These are phyloP conservation scores for Diadema setosum DNA, from an alignment of 35 echinoderm and acorn worm species.

Conservation along the genomic window DNA sequence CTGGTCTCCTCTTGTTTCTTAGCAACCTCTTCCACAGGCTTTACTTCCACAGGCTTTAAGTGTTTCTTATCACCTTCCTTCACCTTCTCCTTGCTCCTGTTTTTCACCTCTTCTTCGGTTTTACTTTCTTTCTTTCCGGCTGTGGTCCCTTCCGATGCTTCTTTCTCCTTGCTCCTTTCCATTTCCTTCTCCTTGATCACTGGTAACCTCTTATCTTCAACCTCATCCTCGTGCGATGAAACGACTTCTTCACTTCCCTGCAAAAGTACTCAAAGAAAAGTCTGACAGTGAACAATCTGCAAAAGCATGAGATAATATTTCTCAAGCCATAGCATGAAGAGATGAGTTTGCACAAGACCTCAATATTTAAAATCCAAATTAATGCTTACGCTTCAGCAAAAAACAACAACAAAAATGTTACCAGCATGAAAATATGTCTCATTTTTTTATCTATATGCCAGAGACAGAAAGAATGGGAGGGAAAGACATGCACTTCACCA, in stretches of 20 bases:
- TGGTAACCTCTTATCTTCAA: not conserved
- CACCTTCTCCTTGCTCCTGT: not conserved
- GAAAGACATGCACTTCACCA: too few relatives aligned
- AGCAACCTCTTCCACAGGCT: too few relatives aligned
- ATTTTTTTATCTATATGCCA: too few relatives aligned
- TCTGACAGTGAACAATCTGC: too few relatives aligned
- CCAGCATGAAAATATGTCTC: too few relatives aligned
- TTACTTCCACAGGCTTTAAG: not conserved
- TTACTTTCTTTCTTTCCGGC: not conserved
- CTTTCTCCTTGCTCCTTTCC: not conserved
- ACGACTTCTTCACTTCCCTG: not conserved
- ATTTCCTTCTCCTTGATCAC: not conserved
- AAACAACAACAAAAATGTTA: too few relatives aligned
- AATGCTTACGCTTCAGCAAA: too few relatives aligned
- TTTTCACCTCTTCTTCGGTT: not conserved
- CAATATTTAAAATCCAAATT: too few relatives aligned
- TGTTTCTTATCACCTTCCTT: not conserved
- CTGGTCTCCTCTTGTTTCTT: not conserved
- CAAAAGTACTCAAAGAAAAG: not conserved
- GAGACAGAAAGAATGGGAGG: too few relatives aligned
- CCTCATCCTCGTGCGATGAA: not conserved
- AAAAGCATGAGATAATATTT: too few relatives aligned
- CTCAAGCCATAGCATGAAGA: too few relatives aligned
- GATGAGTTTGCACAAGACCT: too few relatives aligned
- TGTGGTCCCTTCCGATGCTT: not conserved